These are phyloP conservation scores for Lepidocyrtinus sp. DNA, from an alignment of 2,888 invertebrate species.

Conservation along the genomic window DNA sequence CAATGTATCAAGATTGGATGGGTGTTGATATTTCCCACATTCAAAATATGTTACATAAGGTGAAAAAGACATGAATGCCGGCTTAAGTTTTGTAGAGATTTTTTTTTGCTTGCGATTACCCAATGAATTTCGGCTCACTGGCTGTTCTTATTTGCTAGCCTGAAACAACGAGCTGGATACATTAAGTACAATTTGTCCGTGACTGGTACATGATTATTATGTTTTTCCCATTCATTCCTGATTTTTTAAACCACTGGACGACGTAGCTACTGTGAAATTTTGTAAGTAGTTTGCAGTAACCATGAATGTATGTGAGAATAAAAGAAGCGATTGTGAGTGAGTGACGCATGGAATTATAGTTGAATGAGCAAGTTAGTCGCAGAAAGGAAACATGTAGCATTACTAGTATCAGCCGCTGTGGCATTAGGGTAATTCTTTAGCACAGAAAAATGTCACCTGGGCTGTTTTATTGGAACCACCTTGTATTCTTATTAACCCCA, in stretches of 20 bases:
- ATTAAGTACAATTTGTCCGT: slow-evolving; percentile 50
- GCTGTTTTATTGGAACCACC: slow-evolving; percentile 54
- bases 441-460: slow-evolving; percentile 60
- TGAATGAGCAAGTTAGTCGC: neutral
- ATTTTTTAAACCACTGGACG: neutral
- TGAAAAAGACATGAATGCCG: slow-evolving; percentile 40
- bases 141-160: neutral
- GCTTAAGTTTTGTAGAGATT: neutral
- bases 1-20: slow-evolving; percentile 40
- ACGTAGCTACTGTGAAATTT: too few relatives aligned
- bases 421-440: slow-evolving; percentile 20
- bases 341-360: neutral
- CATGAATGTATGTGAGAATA: too few relatives aligned
- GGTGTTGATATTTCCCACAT: slow-evolving; percentile 60
- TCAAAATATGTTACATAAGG: neutral
- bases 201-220: slow-evolving; percentile 47
- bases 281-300: too few relatives aligned
- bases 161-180: neutral
- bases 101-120: neutral
- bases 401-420: neutral
- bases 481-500: slow-evolving; percentile 49
- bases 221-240: slow-evolving; percentile 1
- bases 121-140: neutral
- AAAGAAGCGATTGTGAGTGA: slow-evolving; percentile 1
- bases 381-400: neutral